Conservation (phyloP, 2,113 vertebrate genomes). For the Typhlomys cinereus region DNA sequence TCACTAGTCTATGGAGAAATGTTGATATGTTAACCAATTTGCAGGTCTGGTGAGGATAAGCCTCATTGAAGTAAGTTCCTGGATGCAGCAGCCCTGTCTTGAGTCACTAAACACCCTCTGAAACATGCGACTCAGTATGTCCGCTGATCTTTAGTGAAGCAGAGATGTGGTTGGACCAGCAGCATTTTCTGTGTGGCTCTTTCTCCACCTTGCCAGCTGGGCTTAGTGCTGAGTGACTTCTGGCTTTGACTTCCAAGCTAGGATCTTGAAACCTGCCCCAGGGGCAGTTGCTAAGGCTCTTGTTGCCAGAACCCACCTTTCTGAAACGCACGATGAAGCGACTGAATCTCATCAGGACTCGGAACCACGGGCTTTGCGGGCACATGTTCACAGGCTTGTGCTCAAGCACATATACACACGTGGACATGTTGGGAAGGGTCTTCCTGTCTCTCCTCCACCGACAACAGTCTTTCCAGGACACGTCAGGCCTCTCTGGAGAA, state of each 20-base stretch:
- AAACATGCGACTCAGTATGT: background rate
- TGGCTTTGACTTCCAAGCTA: background rate
- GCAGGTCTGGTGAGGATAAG: too few relatives aligned
- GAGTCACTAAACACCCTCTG: background rate
- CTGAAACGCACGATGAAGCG: background rate
- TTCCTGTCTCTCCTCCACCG: too few relatives aligned
- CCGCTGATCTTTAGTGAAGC: background rate
- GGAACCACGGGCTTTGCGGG: background rate
- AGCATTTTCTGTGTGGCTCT: background rate
- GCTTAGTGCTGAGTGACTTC: background rate
- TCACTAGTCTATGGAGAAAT: too few relatives aligned
- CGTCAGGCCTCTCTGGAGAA: background rate
- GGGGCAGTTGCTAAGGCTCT: background rate
- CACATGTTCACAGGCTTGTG: background rate
- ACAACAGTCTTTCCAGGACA: too few relatives aligned
- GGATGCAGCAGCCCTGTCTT: too few relatives aligned
- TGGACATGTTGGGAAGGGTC: too few relatives aligned
- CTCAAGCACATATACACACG: background rate
- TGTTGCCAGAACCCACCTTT: background rate
- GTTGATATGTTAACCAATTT: too few relatives aligned
- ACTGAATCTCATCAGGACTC: background rate
- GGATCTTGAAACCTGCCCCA: background rate
- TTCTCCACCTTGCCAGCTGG: background rate
- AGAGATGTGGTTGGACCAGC: background rate
- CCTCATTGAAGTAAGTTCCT: too few relatives aligned